Evolutionary conservation across 2,797 vertebrate genomes (phyloP), one percentile per base, ranked within the genome.

Genomic region (Peromyscus nudipes): DNA sequence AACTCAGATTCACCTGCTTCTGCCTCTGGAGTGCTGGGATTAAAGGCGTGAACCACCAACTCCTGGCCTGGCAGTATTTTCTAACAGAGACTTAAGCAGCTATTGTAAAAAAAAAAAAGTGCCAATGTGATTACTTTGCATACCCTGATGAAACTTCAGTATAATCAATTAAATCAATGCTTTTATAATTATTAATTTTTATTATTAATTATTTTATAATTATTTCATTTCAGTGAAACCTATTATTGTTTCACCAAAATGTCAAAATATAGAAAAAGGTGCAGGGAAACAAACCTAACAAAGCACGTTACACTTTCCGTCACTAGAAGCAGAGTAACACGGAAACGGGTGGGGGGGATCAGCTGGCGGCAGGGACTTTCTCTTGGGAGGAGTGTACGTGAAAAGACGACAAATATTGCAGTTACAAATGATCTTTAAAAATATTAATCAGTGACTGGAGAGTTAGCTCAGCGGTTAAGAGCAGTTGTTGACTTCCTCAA

Each of bases 361-460:
- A 64, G 52, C 64, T 80, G 67, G 49, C n/a, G 37, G 21, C n/a
- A 52, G 43, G 10, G 34, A 69, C 65, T 62, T 77, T 52, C 49
- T 85, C 43, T 57, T 27, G 10, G 86, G 40, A 79, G 67, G 37
- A 13, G 2, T 16, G 31, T 73, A 31, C 23, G 19, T 64, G 29
- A 57, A 79, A 93, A 96, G 88, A 52, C 14, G 52, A 87, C n/a
- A 90, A 86, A 67, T 69, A 60, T 3, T 77, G 31, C 43, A 84
- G 40, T 43, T 90, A 55, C 4, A 86, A 77, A n/a, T 89, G 40
- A 60, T 57, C 65, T 81, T 87, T 52, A 64, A 31, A 55, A 69
- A 69, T 69, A 37, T 87, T 71, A 87, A 27, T 55, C 31, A 55
- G 84, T 65, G 82, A 64, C 60, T 46, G 40, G 27, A 84, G 60